Evolutionary conservation across 2,888 invertebrate species (phyloP).

Genomic region (Lasioglossum vierecki): DNA sequence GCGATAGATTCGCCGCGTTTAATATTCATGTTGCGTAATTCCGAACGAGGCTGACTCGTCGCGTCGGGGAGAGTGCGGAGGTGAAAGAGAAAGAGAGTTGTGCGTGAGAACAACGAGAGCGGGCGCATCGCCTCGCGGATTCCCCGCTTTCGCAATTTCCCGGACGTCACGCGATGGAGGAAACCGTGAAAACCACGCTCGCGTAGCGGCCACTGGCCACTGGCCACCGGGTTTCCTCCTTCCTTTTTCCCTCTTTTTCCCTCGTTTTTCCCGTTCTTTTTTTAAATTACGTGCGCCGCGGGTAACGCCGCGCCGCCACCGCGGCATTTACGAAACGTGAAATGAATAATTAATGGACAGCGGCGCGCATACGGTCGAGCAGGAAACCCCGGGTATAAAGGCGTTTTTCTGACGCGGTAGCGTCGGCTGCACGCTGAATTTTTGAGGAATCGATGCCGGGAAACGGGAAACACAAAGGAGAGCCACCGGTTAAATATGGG

Average conservation of each 20-base stretch:
- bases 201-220: not conserved
- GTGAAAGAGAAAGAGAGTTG: not conserved
- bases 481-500: conserved; percentile 3
- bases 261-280: not conserved
- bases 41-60: conserved; percentile 29
- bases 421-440: conserved; percentile 21
- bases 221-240: not conserved
- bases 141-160: conserved; percentile 52
- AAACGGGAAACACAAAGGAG: not conserved
- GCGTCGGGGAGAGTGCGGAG: not conserved
- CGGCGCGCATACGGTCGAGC: conserved; percentile 33
- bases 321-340: conserved; percentile 62
- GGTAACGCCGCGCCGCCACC: conserved; percentile 40
- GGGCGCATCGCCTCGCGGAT: conserved; percentile 21
- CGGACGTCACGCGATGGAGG: conserved; percentile 39
- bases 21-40: conserved; percentile 65
- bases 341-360: conserved; percentile 70
- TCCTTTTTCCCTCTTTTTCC: not conserved
- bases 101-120: not conserved
- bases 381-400: conserved; percentile 36
- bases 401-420: conserved; percentile 45
- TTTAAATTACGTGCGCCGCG: conserved; percentile 57
- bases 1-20: conserved; percentile 54
- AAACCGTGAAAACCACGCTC: conserved; percentile 56
- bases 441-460: conserved; percentile 13